Evolutionary conservation across 2,113 vertebrate genomes (phyloP).

Genomic region (Passer montanus): DNA sequence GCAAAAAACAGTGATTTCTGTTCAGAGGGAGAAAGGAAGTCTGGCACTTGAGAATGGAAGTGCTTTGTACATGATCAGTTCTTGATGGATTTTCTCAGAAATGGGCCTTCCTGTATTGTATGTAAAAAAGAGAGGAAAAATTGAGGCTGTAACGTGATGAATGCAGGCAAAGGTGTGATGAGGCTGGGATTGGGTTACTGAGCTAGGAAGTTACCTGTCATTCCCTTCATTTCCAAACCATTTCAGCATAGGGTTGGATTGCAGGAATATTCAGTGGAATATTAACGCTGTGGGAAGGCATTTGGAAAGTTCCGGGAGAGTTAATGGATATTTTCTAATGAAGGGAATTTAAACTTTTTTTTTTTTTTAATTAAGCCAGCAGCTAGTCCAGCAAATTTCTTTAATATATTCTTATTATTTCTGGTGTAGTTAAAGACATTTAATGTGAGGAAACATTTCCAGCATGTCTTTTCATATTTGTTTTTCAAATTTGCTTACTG

Average conservation of each 20-base stretch:
- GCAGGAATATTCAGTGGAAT: neutral
- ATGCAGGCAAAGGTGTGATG: neutral
- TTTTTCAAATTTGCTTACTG: neutral
- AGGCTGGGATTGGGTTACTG: neutral
- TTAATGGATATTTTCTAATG: neutral
- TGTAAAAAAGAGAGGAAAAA: neutral
- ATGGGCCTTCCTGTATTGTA: neutral
- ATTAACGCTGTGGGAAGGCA: neutral
- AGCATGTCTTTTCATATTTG: neutral
- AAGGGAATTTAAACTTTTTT: neutral
- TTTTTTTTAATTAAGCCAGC: neutral
- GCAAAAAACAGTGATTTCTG: slow-evolving; percentile 19
- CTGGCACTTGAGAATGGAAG: neutral
- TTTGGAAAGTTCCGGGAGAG: neutral
- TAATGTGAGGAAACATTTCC: neutral
- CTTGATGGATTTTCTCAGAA: slow-evolving; percentile 30
- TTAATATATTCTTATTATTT: neutral
- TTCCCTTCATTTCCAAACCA: neutral
- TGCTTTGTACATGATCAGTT: slow-evolving; percentile 11
- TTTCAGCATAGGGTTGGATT: neutral
- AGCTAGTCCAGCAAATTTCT: neutral
- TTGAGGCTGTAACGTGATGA: neutral
- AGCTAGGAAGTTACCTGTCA: neutral
- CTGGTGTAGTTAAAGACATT: neutral
- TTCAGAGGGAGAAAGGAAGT: neutral